Evolutionary conservation across 2,888 invertebrate genomes (phyloP).

Genomic region (Drosophila prostipennis): DNA sequence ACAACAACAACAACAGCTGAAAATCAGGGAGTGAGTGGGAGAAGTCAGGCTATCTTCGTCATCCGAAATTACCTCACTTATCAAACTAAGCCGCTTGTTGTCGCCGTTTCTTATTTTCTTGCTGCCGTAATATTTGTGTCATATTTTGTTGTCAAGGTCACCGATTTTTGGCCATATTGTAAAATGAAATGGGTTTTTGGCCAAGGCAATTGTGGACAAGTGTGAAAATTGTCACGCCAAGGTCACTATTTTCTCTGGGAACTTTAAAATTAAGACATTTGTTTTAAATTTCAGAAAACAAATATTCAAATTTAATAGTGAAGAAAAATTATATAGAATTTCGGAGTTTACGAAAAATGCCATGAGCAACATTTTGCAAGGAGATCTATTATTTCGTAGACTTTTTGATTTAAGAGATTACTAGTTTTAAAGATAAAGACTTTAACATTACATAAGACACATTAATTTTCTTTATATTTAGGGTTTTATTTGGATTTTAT

Average conservation of each 20-base stretch:
- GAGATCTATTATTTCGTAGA: too few relatives aligned
- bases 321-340: too few relatives aligned
- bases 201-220: neutral
- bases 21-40: conserved; percentile 14
- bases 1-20: conserved; percentile 3
- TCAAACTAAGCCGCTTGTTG: conserved; percentile 10
- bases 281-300: too few relatives aligned
- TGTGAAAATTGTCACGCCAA: conserved; percentile 1
- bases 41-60: conserved; percentile 36
- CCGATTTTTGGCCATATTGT: conserved; percentile 1
- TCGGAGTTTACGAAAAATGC: too few relatives aligned
- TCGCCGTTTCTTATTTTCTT: conserved; percentile 25
- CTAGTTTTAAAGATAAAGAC: too few relatives aligned
- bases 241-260: neutral
- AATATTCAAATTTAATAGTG: too few relatives aligned
- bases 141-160: conserved; percentile 64
- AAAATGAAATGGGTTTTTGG: neutral
- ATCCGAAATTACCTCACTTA: conserved; percentile 36
- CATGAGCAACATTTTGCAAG: too few relatives aligned
- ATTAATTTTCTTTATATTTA: too few relatives aligned
- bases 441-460: too few relatives aligned
- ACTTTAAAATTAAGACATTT: too few relatives aligned
- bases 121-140: conserved; percentile 60
- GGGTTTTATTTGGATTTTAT: too few relatives aligned
- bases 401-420: too few relatives aligned